These are phyloP conservation scores for Anaspis maculata DNA, from an alignment of 2,888 invertebrate species.

Conservation along the genomic window DNA sequence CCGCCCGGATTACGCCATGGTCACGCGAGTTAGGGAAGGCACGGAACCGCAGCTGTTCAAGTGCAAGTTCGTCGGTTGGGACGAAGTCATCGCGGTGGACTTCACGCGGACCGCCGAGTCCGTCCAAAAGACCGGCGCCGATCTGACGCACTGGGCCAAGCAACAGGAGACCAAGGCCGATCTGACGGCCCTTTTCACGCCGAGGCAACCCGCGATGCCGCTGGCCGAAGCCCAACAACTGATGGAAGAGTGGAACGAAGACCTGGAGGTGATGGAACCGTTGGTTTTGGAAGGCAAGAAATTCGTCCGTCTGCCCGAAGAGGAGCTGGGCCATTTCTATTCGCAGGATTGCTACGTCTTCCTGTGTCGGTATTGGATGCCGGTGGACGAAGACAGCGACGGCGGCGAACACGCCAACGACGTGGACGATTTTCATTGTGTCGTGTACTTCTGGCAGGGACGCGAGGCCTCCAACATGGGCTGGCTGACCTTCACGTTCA, in stretches of 20 bases:
- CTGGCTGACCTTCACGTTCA: slow-evolving; percentile 98
- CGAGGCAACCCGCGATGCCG: slow-evolving; percentile 84
- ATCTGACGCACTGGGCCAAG: slow-evolving; percentile 85
- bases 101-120: slow-evolving; percentile 97
- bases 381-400: slow-evolving; percentile 31
- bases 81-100: slow-evolving; percentile 97
- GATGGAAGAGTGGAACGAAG: slow-evolving; percentile 96
- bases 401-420: slow-evolving; percentile 6
- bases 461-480: slow-evolving; percentile 97
- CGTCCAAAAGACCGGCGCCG: slow-evolving; percentile 91
- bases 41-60: slow-evolving; percentile 90
- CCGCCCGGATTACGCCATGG: slow-evolving; percentile 77
- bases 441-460: slow-evolving; percentile 99
- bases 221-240: slow-evolving; percentile 76
- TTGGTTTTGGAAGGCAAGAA: slow-evolving; percentile 95
- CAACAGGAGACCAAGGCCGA: slow-evolving; percentile 90
- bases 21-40: slow-evolving; percentile 86
- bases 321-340: slow-evolving; percentile 88
- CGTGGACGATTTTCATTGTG: slow-evolving; percentile 67
- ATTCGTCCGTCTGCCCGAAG: slow-evolving; percentile 93
- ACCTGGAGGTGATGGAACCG: slow-evolving; percentile 94
- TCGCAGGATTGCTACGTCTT: slow-evolving; percentile 97
- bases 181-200: slow-evolving; percentile 90
- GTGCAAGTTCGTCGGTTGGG: slow-evolving; percentile 95
- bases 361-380: slow-evolving; percentile 65